Evolutionary conservation across 2,113 vertebrate species (phyloP).

Genomic region (Callithrix jacchus): DNA sequence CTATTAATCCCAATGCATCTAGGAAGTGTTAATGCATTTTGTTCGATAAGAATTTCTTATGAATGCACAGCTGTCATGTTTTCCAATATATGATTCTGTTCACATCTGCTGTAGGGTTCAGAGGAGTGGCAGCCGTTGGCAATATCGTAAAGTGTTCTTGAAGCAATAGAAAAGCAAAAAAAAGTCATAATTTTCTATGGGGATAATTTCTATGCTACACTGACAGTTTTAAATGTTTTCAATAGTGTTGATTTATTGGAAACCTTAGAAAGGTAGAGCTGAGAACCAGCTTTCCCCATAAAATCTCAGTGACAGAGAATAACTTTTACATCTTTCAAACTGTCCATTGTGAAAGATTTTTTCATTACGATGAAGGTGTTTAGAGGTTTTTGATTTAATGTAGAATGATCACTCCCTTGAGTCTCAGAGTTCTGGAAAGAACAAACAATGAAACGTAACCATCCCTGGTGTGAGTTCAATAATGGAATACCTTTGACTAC

Average conservation of each 20-base stretch:
- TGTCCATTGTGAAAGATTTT: constrained; percentile 74
- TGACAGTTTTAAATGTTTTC: constrained; percentile 73
- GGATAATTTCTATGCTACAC: constrained; percentile 52
- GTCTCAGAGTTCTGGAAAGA: constrained; percentile 54
- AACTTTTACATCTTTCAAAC: constrained; percentile 80
- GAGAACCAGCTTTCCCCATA: constrained; percentile 66
- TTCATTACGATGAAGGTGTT: constrained; percentile 65
- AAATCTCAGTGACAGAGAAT: constrained; percentile 71
- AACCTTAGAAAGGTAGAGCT: constrained; percentile 65
- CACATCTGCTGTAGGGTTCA: not conserved
- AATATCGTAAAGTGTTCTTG: constrained; percentile 51
- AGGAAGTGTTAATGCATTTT: constrained; percentile 28
- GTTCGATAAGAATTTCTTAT: constrained; percentile 28
- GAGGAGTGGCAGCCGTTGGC: constrained; percentile 24
- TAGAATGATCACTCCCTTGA: constrained; percentile 64
- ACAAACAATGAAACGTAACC: constrained; percentile 58
- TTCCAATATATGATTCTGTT: constrained; percentile 38
- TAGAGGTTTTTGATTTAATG: constrained; percentile 74
- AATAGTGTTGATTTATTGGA: constrained; percentile 72
- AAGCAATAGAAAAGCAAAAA: constrained; percentile 48
- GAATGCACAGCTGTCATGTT: constrained; percentile 12
- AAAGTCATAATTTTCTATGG: constrained; percentile 60
- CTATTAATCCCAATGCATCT: constrained; percentile 48
- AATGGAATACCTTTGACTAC: not conserved
- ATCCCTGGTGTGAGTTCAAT: constrained; percentile 35